Base-by-base conservation (phyloP, 2,113 vertebrate species). In the Colius striatus region DNA sequence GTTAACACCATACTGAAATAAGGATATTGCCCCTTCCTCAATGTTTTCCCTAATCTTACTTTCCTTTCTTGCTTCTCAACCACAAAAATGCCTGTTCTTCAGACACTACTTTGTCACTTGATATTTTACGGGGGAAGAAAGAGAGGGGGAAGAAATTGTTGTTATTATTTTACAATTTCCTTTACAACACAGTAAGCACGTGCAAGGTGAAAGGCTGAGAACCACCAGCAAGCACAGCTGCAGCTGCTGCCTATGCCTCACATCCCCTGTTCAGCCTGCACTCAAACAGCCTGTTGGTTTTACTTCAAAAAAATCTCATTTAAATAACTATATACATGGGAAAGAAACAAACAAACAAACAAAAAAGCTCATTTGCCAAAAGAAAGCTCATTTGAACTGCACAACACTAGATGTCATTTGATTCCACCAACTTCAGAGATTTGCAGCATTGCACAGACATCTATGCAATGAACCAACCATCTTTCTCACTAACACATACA, bases 381-480 rank as follows among this genome's bases (percentile, higher is more conserved):
- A 68, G 36, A 53, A 48, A 32, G 4, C 26, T 47, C 10, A 48
- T 75, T 68, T 73, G 38, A 57, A 47, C 34, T 26, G 30, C 54
- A 82, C 34, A 94, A 16, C 1, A 0, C 26, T 81, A 58, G 22
- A 34, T 77, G 29, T 48, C 38, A 43, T 84, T 74, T 62, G 57
- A 80, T 77, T 75, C n/a, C 30, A 71, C 34, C 53, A 68, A 2
- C 30, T 20, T 25, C 25, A 81, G 68, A 57, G 45, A 38, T 87
- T 72, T 78, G 20, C 30, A 81, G 53, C 30, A 16, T 6, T 62
- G 23, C 51, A 63, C 3, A 1, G 68, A 74, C 63, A 86, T 61
- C 20, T 47, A 53, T 2, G 6, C 0, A 0, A 51, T 2, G 6
- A 84, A 53, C 11, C 6, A 5, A 3, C 32, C 1, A 0, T 32